Conservation (phyloP, 2,888 invertebrate species). For the Physocephala rufipes region DNA sequence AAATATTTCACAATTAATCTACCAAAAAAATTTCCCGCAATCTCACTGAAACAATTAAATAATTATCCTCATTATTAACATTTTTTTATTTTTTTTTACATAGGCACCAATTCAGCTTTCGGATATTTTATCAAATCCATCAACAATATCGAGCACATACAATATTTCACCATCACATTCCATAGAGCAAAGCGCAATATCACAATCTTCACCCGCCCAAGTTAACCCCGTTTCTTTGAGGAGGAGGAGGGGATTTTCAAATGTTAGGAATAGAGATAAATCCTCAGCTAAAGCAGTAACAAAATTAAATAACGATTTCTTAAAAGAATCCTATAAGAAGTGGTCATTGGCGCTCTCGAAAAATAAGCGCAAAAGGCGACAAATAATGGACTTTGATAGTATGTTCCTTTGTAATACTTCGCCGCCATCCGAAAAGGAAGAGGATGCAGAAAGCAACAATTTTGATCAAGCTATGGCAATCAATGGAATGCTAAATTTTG, state of each 20-base stretch:
- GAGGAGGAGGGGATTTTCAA: too few relatives aligned
- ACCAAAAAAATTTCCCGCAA: too few relatives aligned
- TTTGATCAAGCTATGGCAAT: background rate
- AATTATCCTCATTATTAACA: too few relatives aligned
- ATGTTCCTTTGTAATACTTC: slow-evolving; percentile 10
- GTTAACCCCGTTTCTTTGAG: background rate
- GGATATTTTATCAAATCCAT: too few relatives aligned
- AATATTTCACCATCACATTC: background rate
- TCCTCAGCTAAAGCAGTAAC: background rate
- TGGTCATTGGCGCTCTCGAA: background rate
- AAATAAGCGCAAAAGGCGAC: background rate
- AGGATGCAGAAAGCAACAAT: background rate
- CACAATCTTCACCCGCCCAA: background rate
- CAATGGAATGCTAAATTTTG: background rate
- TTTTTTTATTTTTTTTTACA: too few relatives aligned
- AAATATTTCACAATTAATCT: too few relatives aligned
- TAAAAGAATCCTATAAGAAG: background rate
- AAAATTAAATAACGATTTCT: background rate
- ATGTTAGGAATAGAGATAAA: background rate
- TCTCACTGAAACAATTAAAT: too few relatives aligned
- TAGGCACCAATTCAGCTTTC: too few relatives aligned
- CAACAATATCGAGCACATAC: background rate
- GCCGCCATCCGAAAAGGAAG: slow-evolving; percentile 7
- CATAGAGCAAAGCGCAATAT: background rate
- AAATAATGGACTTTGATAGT: slow-evolving; percentile 21